These are phyloP conservation scores for Tetrax tetrax DNA, from an alignment of 2,113 vertebrate species.

Conservation along the genomic window DNA sequence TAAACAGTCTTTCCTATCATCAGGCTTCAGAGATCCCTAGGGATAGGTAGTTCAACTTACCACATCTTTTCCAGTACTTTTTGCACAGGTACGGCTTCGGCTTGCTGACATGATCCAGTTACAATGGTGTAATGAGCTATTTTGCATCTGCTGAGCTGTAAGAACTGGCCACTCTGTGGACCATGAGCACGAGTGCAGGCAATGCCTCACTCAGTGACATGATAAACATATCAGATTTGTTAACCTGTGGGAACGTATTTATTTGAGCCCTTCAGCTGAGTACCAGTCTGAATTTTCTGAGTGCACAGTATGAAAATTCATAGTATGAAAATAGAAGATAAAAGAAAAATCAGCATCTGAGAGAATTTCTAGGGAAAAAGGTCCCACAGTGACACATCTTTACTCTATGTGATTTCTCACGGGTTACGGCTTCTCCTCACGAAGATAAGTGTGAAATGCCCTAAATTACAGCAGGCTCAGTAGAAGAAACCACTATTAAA, in stretches of 20 bases:
- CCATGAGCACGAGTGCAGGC: fast-evolving
- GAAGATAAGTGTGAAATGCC: not conserved
- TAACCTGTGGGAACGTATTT: not conserved
- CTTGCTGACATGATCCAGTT: not conserved
- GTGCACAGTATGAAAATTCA: not conserved
- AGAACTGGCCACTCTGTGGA: not conserved
- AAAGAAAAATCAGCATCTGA: not conserved
- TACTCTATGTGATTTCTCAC: not conserved
- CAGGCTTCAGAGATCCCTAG: not conserved
- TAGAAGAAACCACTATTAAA: not conserved
- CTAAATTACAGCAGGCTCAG: not conserved
- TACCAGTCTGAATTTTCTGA: not conserved
- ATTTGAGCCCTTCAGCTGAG: not conserved
- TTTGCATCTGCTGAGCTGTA: fast-evolving
- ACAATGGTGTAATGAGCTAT: not conserved
- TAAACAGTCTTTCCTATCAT: not conserved
- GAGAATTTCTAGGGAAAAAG: not conserved
- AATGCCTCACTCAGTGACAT: not conserved
- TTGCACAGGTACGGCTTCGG: fast-evolving
- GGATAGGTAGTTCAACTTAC: not conserved
- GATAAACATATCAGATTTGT: not conserved
- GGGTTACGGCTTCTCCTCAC: not conserved
- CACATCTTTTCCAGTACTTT: not conserved
- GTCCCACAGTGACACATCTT: not conserved
- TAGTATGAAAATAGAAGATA: not conserved